Evolutionary conservation across 2,797 vertebrate genomes (phyloP).

Genomic region (Tauraco hartlaubi): DNA sequence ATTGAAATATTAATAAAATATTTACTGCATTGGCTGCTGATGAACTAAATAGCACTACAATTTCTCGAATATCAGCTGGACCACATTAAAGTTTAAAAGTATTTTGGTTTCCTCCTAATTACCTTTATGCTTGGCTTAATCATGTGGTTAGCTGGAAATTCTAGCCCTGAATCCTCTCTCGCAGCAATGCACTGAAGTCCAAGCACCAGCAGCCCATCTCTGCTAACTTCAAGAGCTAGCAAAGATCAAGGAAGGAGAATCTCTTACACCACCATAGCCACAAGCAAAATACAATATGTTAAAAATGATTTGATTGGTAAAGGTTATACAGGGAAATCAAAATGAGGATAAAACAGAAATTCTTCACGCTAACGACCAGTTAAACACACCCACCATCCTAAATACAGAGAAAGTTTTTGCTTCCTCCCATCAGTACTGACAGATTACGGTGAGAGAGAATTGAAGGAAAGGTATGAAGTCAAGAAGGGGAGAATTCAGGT

Average conservation of each 20-base stretch:
- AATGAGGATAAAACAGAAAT: background rate
- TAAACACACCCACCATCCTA: background rate
- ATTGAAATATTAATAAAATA: constrained; percentile 72
- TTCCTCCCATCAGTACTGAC: background rate
- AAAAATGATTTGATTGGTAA: background rate
- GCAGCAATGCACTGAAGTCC: background rate
- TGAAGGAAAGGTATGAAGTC: background rate
- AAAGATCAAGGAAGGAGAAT: background rate
- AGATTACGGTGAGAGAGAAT: background rate
- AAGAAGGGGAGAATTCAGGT: background rate
- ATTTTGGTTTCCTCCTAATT: constrained; percentile 36
- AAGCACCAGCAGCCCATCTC: background rate
- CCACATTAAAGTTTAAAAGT: constrained; percentile 45
- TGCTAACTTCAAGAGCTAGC: background rate
- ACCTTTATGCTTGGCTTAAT: constrained; percentile 45
- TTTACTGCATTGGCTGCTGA: constrained; percentile 22
- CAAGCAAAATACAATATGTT: accelerated
- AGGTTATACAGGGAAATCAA: background rate
- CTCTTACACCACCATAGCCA: background rate
- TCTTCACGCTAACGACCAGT: accelerated
- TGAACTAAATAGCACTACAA: constrained; percentile 48
- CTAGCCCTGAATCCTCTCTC: background rate
- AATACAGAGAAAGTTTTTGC: background rate
- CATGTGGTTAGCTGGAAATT: background rate
- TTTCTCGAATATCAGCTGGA: constrained; percentile 39